phyloP scores from a whole-genome alignment of 2,888 invertebrate species.

The Tetanocera ferruginea region DNA sequence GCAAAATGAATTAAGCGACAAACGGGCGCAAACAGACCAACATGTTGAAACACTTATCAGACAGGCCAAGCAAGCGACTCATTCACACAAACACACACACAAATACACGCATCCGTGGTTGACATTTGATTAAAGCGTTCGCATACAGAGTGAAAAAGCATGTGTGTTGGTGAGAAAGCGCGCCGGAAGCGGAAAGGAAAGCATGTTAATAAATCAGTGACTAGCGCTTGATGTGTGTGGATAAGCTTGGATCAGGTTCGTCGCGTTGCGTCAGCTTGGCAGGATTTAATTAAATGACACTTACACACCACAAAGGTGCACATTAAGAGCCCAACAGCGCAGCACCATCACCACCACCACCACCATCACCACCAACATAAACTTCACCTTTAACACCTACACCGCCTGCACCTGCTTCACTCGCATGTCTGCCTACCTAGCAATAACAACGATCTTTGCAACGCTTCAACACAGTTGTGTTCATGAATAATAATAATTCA shows the following conservation, averaged over 20 bases:
- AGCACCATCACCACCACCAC: neutral
- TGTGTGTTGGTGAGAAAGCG: neutral
- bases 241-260: neutral
- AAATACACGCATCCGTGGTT: neutral
- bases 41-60: neutral
- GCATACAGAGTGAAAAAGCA: neutral
- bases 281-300: conserved; percentile 17
- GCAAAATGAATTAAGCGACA: conserved; percentile 6
- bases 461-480: no score
- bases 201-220: conserved; percentile 19
- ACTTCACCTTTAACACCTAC: neutral
- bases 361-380: neutral
- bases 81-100: neutral
- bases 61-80: neutral
- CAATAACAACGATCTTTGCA: neutral
- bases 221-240: neutral
- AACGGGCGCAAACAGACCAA: neutral
- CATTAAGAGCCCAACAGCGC: neutral
- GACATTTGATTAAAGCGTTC: conserved; percentile 21
- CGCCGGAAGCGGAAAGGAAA: neutral
- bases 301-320: conserved; percentile 19
- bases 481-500: no score
- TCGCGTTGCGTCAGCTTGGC: neutral
- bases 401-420: no score
- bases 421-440: neutral